These are phyloP conservation scores for Ctenochaetus hawaiiensis DNA, from an alignment of 2,797 vertebrate genomes.

Conservation along the genomic window DNA sequence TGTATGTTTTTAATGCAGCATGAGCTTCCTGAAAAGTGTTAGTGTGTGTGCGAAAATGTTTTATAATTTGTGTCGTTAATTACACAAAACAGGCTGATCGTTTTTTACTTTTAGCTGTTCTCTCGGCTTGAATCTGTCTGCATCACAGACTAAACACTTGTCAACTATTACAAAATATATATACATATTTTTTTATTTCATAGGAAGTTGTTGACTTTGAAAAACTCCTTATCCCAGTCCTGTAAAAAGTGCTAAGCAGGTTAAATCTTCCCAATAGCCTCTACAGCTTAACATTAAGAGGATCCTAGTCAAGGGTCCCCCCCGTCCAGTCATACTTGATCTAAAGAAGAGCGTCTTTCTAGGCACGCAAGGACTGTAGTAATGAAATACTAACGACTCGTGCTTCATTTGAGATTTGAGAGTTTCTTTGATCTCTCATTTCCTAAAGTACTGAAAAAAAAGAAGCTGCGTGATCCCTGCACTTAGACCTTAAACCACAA, in stretches of 20 bases:
- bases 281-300: conserved; percentile 72
- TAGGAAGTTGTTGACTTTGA: background rate
- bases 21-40: background rate
- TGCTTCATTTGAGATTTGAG: background rate
- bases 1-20: background rate
- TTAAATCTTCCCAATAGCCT: conserved; percentile 75
- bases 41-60: background rate
- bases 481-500: background rate
- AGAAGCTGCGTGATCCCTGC: background rate
- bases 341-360: conserved; percentile 42
- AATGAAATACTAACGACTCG: background rate
- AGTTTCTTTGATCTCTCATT: conserved; percentile 18
- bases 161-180: no score
- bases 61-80: background rate
- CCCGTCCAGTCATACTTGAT: conserved; percentile 30
- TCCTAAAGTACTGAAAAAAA: background rate
- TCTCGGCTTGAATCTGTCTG: background rate
- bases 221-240: conserved; percentile 18
- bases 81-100: background rate
- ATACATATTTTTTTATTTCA: background rate
- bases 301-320: conserved; percentile 54
- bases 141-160: no score
- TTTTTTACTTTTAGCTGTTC: background rate
- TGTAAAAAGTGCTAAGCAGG: conserved; percentile 59
- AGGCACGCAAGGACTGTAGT: conserved; percentile 25